Percentiles rank a stretch among this genome's conserved stretches.
Evolutionary conservation across 2,888 invertebrate genomes (phyloP).

Genomic region (Sepioteuthis lessoniana): DNA sequence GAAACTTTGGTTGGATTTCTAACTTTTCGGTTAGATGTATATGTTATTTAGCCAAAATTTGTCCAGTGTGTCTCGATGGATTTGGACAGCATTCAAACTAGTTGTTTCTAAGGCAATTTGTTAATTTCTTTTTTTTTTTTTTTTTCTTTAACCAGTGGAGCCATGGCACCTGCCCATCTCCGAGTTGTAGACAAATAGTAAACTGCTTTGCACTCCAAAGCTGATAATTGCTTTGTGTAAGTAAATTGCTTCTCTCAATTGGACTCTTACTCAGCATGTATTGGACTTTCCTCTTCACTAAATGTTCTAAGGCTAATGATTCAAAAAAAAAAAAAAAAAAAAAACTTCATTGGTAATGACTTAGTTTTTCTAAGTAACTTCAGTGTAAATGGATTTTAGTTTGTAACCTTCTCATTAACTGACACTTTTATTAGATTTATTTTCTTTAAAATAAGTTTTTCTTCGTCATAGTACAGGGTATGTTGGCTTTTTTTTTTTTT

Average conservation of each 20-base stretch:
- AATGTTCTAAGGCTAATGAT: too few species aligned
- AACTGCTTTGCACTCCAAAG: constrained; percentile 16
- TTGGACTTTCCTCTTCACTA: too few species aligned
- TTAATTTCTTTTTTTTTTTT: not conserved
- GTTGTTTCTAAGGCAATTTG: not conserved
- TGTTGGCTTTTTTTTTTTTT: not conserved
- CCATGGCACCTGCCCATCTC: not conserved
- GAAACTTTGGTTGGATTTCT: not conserved
- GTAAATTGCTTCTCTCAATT: not conserved
- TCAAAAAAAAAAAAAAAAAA: too few species aligned
- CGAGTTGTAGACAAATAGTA: not conserved
- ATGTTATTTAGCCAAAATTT: not conserved
- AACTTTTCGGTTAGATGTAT: not conserved
- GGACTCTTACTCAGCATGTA: not conserved
- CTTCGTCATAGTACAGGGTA: too few species aligned
- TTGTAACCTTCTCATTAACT: too few species aligned
- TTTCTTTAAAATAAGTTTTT: too few species aligned
- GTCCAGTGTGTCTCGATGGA: not conserved
- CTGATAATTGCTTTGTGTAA: not conserved
- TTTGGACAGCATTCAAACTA: not conserved
- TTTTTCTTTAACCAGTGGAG: too few species aligned
- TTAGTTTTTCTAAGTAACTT: too few species aligned
- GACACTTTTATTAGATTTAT: too few species aligned
- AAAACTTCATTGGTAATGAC: too few species aligned
- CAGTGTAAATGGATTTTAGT: too few species aligned